Base-by-base conservation (phyloP, 2,797 vertebrate genomes). In the Valencia hispanica region DNA sequence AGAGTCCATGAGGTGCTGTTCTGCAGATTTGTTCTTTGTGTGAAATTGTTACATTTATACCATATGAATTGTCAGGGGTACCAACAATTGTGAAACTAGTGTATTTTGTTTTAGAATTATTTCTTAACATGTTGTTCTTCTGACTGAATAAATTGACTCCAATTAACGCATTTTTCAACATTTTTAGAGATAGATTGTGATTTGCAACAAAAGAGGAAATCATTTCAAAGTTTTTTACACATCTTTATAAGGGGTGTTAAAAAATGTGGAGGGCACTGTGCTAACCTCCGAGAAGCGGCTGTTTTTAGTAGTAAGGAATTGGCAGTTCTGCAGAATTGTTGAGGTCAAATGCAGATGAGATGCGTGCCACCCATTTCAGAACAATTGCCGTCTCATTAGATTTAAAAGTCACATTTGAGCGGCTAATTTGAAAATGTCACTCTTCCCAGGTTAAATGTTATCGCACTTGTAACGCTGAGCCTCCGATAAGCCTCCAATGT, bases 401-500 rank as follows among this genome's bases (percentile, higher is more conserved):
- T 78, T 68, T 70, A 36, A 70, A 57, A 61, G 72, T 18, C 22
- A 68, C 36, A 27, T 70, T 70, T 68, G 55, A 84, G 43, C 70
- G 47, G 34, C n/a, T 74, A 9, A 80, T 84, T 59, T 71, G 47
- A 63, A 75, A 79, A 57, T 66, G 66, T 45, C 65, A 30, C 50
- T 66, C 53, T 75, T 70, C 70, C 68, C 11, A 30, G 61, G 77
- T 87, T 50, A 80, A 81, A 80, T 61, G 27, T 50, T 68, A 78
- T 75, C 74, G 66, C 66, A 50, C 63, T 78, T 74, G 79, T 84
- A 82, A 72, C 71, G 53, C 30, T 68, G 69, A 85, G 25, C 55
- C 59, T 53, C 78, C 59, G 80, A 88, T 90, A 74, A 87, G 78
- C 83, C 59, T 66, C n/a, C 17, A 79, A 84, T 81, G 87, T 85